phyloP scores from a whole-genome alignment of 2,797 vertebrate species.

The Prunella strophiata region DNA sequence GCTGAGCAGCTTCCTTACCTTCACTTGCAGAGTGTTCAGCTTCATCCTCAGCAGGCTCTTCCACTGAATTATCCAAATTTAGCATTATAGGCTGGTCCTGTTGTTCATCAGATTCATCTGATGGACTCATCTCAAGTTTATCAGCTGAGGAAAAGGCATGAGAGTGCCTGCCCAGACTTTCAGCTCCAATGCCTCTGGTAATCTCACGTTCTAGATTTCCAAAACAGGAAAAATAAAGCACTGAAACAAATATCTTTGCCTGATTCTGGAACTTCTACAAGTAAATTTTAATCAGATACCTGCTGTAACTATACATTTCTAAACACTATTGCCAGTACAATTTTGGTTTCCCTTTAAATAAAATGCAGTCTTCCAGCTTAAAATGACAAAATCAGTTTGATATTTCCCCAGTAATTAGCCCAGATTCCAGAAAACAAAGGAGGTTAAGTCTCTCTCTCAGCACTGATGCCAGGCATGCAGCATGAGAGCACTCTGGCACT shows the following conservation, averaged over 20 bases:
- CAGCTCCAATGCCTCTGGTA: not conserved
- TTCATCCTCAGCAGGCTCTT: not conserved
- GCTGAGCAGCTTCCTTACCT: conserved; percentile 24
- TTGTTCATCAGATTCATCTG: not conserved
- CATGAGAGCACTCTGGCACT: not conserved
- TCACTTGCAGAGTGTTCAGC: not conserved
- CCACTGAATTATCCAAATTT: not conserved
- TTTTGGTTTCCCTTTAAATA: not conserved
- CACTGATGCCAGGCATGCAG: not conserved
- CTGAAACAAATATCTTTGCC: not conserved
- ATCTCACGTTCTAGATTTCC: not conserved
- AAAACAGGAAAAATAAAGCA: not conserved
- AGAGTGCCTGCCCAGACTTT: not conserved
- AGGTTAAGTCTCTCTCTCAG: not conserved
- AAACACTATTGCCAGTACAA: not conserved
- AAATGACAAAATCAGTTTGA: not conserved
- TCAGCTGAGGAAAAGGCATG: not conserved
- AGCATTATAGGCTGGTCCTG: not conserved
- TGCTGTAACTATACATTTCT: not conserved
- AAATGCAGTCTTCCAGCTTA: not conserved
- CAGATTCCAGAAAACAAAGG: not conserved
- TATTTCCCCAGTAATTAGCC: not conserved
- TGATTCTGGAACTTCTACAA: not conserved
- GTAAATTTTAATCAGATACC: not conserved
- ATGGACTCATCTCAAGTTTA: not conserved